Evolutionary conservation across 2,797 vertebrate species (phyloP), one percentile per base, ranked within the genome.

Genomic region (Mormyrops boulengeri): DNA sequence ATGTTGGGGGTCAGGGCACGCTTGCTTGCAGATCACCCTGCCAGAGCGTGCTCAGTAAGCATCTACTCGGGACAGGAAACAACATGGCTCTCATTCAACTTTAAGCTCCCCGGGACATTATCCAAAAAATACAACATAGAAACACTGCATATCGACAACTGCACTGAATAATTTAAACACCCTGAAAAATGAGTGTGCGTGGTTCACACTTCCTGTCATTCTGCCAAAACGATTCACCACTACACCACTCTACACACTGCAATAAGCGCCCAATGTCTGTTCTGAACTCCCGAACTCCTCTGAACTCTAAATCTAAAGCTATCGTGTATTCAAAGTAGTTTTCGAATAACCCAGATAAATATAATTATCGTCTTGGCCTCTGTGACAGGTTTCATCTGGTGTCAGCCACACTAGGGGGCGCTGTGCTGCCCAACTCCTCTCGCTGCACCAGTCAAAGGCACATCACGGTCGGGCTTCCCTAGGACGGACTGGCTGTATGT

Each of bases 291-390:
- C 14, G 4, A 53, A 53, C 69, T 88, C 26, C n/a, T 26, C n/a
- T 17, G 3, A 66, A 85, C 4, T 85, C 53, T 62, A 57, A 85
- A 89, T 50, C 77, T 44, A 89, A 60, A 50, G n/a, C 53, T 89
- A 55, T 82, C 6, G 34, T 60, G 73, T 2, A 26, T 57, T 85
- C 50, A 89, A 89, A 85, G 49, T 60, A 84, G 55, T 38, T 80
- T 19, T 44, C 47, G 34, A 44, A 82, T 47, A 80, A n/a, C 38
- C 41, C 19, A 47, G 77, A 49, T 89, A 62, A 77, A 89, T 57
- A 41, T 17, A 57, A 84, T 57, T 30, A 52, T 84, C 41, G 41
- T 44, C 77, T 57, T 53, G 88, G 88, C 57, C 80, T 62, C 55
- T 66, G 41, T 62, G 41, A 85, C 11, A 80, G 77, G 47, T 11